Conservation (phyloP, 2,888 invertebrate species). For the Polymixis lichenea region DNA sequence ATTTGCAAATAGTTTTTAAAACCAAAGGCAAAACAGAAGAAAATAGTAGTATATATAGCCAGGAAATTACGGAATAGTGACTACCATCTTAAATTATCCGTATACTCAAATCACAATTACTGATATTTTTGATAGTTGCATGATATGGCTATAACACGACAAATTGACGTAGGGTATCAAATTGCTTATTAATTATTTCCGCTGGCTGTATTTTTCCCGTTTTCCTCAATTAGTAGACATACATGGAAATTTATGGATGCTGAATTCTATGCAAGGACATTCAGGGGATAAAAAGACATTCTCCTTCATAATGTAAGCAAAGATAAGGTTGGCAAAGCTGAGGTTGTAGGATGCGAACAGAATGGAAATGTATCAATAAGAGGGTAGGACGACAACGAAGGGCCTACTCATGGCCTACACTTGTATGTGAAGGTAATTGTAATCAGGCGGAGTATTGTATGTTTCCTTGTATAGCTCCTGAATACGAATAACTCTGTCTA, state of each 20-base stretch:
- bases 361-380: constrained; percentile 37
- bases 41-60: background rate
- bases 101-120: background rate
- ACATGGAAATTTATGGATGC: background rate
- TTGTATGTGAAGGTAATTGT: constrained; percentile 30
- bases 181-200: background rate
- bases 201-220: background rate
- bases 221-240: constrained; percentile 10
- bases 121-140: background rate
- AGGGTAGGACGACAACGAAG: constrained; percentile 5
- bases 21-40: background rate
- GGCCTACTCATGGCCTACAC: background rate
- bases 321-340: constrained; percentile 24
- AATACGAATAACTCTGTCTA: background rate
- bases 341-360: constrained; percentile 14
- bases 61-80: background rate
- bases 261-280: background rate
- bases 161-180: background rate
- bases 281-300: background rate
- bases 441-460: constrained; percentile 24
- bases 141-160: background rate
- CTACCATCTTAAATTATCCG: background rate
- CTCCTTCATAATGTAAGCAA: background rate
- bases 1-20: background rate
- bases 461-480: constrained; percentile 7